Base-by-base conservation (phyloP, 2,888 invertebrate species). In the Saturnia japonica region DNA sequence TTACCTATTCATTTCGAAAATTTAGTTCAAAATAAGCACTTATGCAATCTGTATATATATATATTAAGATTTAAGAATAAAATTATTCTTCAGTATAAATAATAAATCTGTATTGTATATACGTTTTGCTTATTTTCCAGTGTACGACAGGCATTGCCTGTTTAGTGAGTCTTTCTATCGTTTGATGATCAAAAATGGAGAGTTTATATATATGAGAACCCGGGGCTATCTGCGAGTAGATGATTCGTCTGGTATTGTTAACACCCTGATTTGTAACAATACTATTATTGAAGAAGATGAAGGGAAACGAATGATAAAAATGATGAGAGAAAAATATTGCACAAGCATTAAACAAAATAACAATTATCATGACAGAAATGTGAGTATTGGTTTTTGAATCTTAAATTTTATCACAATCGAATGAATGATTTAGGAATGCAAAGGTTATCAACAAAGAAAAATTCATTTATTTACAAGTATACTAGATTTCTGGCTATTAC, bases 91-190 rank as follows among this genome's bases (percentile, higher is more conserved):
- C n/a, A 47, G 47, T 47, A 19, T 2, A n/a, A 51, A 22, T 54
- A n/a, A 54, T 11, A 11, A n/a, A 9, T 54, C 7, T n/a, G 22
- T 54, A n/a, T 51, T 51, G 9, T 22, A n/a, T n/a, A n/a, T n/a
- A n/a, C 51, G n/a, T 51, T 22, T 57, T 25, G 4, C 6, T 60
- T 60, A 60, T 60, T 28, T 85, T 78, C 3, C 83, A 93, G 93
- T 98, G 98, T 98, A 97, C 83, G 96, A 96, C 83, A 95, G 96
- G 77, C 96, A 96, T 66, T 96, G 96, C 75, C 95, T 97, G 69
- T 96, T 95, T 76, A 98, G 98, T 4, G 95, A 96, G 75, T 97
- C 98, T 0, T 97, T 97, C 78, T 98, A 98, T 85, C 95, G 98
- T 4, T 91, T 98, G 19, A 95, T 96, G 78, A 96, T 97, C 0